Base-by-base conservation (phyloP, 2,797 vertebrate species). In the Graptemys geographica region DNA sequence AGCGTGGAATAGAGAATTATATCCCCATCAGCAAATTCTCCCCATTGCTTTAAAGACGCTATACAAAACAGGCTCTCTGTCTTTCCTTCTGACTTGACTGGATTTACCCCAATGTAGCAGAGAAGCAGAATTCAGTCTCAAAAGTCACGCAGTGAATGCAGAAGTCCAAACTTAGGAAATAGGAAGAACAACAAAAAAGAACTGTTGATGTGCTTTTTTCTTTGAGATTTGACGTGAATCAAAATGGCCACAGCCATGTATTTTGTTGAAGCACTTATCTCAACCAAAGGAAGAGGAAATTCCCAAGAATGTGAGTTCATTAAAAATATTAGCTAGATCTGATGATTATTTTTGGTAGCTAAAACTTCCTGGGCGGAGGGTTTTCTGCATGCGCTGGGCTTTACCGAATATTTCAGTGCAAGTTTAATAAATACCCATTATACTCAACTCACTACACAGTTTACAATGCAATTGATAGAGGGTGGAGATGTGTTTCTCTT, bases 261-360 rank as follows among this genome's bases (percentile, higher is more conserved):
- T 59, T 93, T 90, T 95, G 76, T 94, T 95, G 82, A 95, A 96
- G 93, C 95, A 76, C 95, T 96, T 95, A 96, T 95, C 94, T 96
- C 95, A 57, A 85, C 0, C 0, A 88, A 82, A 94, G 94, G 95
- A 97, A 96, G 88, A 96, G 97, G 97, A 97, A 97, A 96, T 96
- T 95, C 87, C 92, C 95, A 92, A 96, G 95, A 97, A 92, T 49
- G 79, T 87, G 18, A 3, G 83, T 85, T 95, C 94, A 62, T 97
- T 96, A 95, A 94, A 90, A 96, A 94, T 96, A 94, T 90, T 88
- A 97, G 13, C 95, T 91, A 94, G 95, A 80, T 59, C 76, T 87
- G 82, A 83, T 15, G 94, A 96, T 96, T 96, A 97, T 97, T 97
- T 97, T 97, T 95, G 96, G 96, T 96, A 93, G 93, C 93, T 94